Base-by-base conservation (phyloP, 2,888 invertebrate species). In the Trichogramma evanescens region DNA sequence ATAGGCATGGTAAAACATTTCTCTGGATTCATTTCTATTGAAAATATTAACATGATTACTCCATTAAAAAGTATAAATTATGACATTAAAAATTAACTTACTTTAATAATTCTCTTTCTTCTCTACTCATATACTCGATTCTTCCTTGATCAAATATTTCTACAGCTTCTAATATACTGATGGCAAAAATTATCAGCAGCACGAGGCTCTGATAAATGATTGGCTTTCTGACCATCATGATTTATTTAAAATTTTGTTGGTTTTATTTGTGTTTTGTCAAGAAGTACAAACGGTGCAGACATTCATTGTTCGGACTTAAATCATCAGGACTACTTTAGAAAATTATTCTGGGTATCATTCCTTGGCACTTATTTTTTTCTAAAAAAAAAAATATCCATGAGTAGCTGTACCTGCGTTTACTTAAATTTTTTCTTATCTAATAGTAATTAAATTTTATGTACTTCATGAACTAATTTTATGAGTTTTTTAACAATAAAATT, bases 1-100 rank as follows among this genome's bases (percentile, higher is more conserved):
- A 75, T 95, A 97, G 4, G 94, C 96, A 83, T 97, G 97, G 77
- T 94, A 93, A 78, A 97, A 97, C 95, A 98, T 96, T 72, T 92
- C 90, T 60, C 92, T 83, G 9, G 95, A 87, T 80, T 95, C 92
- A 54, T 58, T 55, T 26, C 64, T 64, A 39, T 9, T 46, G 8
- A 50, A 50, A 50, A 52, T n/a, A 8, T 51, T 8, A 49, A 39
- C 4, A 50, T 48, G n/a, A 40, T 44, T 52, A 45, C 38, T 49
- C 8, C 10, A n/a, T 13, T 38, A 43, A 43, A 43, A 5, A 38
- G 46, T 9, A 42, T 9, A 49, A 41, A 59, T 44, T 10, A 55
- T 57, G 13, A 43, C 8, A 13, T 38, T 39, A 10, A 49, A 57
- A 56, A 46, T 56, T 40, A 41, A 74, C 77, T 79, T 80, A 88